A percentile compares a stretch with the other conserved stretches of the same genome.
phyloP scores from a whole-genome alignment of 2,797 vertebrate genomes.

The Steatocranus sp. region DNA sequence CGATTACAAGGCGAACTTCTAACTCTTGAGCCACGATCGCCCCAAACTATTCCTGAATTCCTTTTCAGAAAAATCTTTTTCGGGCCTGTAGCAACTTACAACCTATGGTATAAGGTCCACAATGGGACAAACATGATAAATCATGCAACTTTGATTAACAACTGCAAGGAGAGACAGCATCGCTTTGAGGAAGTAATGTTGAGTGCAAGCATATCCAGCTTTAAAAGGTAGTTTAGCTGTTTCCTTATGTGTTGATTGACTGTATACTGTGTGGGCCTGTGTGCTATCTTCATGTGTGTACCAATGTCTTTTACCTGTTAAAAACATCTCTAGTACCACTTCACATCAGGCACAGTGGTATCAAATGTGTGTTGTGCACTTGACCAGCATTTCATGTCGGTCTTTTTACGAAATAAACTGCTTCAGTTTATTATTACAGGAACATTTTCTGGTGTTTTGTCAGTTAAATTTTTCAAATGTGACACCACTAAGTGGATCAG shows the following conservation, averaged over 20 bases:
- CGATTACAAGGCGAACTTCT: neutral
- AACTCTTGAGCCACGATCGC: fast-evolving
- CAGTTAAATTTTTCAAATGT: neutral
- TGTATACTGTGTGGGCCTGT: neutral
- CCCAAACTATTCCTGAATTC: neutral
- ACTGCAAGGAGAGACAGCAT: neutral
- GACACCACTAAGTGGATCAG: neutral
- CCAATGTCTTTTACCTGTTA: neutral
- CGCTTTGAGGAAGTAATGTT: neutral
- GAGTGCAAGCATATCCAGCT: neutral
- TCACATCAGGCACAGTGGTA: neutral
- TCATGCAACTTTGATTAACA: neutral
- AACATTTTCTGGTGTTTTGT: neutral
- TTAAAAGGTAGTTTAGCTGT: neutral
- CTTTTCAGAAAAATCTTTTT: neutral
- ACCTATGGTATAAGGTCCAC: neutral
- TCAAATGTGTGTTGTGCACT: neutral
- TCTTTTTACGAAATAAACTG: neutral
- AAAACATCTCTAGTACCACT: neutral
- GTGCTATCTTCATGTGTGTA: neutral
- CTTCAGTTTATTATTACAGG: neutral
- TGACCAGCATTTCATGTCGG: neutral
- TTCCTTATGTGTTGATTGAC: neutral
- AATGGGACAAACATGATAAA: neutral
- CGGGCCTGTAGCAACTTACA: neutral